These are phyloP conservation scores for Apteryx owenii DNA, from an alignment of 2,113 vertebrate species.

Conservation along the genomic window DNA sequence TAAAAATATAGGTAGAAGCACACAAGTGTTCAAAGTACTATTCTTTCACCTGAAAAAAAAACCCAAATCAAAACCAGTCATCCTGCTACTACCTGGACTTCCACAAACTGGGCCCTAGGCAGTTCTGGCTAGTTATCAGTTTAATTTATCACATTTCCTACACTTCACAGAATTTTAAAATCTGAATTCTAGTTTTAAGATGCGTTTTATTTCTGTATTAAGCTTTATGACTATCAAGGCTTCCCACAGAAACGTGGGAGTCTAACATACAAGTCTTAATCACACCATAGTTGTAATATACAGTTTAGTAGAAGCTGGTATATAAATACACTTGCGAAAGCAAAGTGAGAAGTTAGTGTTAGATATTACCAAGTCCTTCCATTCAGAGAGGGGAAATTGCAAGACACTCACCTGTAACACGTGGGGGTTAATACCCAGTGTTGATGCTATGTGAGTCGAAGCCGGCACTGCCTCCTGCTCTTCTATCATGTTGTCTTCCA, in stretches of 20 bases:
- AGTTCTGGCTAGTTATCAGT: rapidly evolving
- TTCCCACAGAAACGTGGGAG: too few relatives aligned
- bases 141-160: background rate
- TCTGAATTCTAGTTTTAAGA: background rate
- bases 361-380: too few relatives aligned
- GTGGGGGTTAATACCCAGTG: slow-evolving; percentile 92
- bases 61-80: background rate
- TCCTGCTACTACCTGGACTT: too few relatives aligned
- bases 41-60: background rate
- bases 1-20: background rate
- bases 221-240: rapidly evolving
- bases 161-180: background rate
- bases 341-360: rapidly evolving
- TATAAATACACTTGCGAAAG: rapidly evolving
- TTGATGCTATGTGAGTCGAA: slow-evolving; percentile 87
- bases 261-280: rapidly evolving
- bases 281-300: rapidly evolving
- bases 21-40: rapidly evolving
- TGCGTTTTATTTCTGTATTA: rapidly evolving
- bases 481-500: slow-evolving; percentile 64
- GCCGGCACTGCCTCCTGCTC: slow-evolving; percentile 84
- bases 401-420: slow-evolving; percentile 86
- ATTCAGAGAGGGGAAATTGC: rapidly evolving
- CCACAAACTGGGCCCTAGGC: background rate
- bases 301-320: rapidly evolving